Base-by-base conservation (phyloP, 92 coral and sea anemone species). In the Galaxea fascicularis region DNA sequence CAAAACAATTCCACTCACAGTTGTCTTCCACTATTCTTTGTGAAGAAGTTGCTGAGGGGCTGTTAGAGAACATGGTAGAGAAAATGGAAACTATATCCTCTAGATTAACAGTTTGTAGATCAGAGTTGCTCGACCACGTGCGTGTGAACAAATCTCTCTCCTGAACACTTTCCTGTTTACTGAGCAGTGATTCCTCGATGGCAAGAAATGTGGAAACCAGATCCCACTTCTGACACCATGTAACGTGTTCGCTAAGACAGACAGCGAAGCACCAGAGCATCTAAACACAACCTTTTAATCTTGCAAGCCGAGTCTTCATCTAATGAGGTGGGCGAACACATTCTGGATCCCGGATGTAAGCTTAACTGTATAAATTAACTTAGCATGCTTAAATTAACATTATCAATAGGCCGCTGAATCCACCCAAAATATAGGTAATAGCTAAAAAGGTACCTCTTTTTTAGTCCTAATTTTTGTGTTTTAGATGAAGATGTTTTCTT, bases 81-180 rank as follows among this genome's bases (percentile, higher is more conserved):
- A n/a, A n/a, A 46, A 10, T 29, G 68, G 68, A 63, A 29, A 63
- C 68, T n/a, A n/a, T 63, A 63, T 46, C 68, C 35, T 63, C 68
- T 63, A 63, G 35, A 1, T 5, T 3, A 63, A 63, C 68, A 63
- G 68, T 63, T 63, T 27, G 14, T 29, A 63, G 65, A 46, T 63
- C 68, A 63, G 68, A 63, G 68, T 63, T 22, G 68, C 14, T 63
- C 68, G 68, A 63, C 30, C 68, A 63, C 68, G 68, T 63, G 68
- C 68, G 68, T 24, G 68, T 29, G 68, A 63, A 24, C n/a, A 64
- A 64, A 64, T 64, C 70, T 64, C 44, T n/a, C 70, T n/a, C 70
- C 29, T 8, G 70, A 64, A 63, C 68, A 46, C 51, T 46, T 46
- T 46, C 51, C 51, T 5, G 51, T 46, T 5, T 11, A 46, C 51